Conservation (phyloP, 2,888 invertebrate genomes). For the Willowsia nigromaculata region DNA sequence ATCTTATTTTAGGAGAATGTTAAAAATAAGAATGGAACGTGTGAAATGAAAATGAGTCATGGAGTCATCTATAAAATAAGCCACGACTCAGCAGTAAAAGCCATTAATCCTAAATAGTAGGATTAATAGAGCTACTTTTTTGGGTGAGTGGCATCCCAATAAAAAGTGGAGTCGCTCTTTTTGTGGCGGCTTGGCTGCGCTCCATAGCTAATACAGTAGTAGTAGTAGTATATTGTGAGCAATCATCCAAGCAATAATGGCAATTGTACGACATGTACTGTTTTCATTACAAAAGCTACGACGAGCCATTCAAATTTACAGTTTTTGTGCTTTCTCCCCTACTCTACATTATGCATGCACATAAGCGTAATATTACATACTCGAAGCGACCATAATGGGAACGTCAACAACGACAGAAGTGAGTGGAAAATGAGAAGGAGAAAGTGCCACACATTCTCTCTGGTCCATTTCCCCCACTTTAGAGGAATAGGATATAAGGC, state of each 20-base stretch:
- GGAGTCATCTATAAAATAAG: background rate
- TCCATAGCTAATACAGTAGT: background rate
- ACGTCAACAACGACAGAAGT: background rate
- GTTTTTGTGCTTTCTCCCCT: background rate
- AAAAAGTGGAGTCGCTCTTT: background rate
- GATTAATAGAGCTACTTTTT: background rate
- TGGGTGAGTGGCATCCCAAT: background rate
- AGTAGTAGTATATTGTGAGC: background rate
- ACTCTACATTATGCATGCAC: background rate
- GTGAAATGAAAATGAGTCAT: background rate
- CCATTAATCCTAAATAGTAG: background rate
- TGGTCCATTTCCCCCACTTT: conserved; percentile 41
- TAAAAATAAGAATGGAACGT: background rate
- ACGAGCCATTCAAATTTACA: conserved; percentile 14
- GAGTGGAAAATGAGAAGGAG: background rate
- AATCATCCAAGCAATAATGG: background rate
- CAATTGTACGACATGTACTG: background rate
- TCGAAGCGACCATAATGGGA: conserved; percentile 3
- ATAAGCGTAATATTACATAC: background rate
- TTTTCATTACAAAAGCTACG: background rate
- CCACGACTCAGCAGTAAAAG: background rate
- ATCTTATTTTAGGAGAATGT: background rate
- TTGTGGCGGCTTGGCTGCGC: background rate
- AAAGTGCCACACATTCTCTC: background rate
- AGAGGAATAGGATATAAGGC: conserved; percentile 5